Evolutionary conservation across 2,797 vertebrate species (phyloP).

Genomic region (Setipinna tenuifilis): DNA sequence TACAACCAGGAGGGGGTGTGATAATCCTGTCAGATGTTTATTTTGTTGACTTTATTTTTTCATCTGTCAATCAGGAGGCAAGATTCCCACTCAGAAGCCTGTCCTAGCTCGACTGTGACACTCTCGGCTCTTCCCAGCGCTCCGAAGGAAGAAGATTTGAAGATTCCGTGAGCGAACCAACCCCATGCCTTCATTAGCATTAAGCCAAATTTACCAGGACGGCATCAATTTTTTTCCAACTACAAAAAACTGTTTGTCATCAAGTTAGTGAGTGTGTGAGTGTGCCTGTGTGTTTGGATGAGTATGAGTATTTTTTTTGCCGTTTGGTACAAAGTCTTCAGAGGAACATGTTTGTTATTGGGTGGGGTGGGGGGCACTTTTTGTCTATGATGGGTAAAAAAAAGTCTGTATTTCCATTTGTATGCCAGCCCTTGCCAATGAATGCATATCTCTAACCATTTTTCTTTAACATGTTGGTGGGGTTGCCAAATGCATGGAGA

Average conservation of each 20-base stretch:
- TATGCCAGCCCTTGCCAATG: too few species aligned
- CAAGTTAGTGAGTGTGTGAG: conserved; percentile 8
- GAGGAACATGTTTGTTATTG: conserved; percentile 49
- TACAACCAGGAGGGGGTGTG: neutral
- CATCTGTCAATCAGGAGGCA: conserved; percentile 66
- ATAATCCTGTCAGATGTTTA: neutral
- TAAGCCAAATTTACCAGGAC: conserved; percentile 36
- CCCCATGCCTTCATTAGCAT: conserved; percentile 39
- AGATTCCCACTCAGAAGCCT: conserved; percentile 68
- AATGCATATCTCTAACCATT: neutral
- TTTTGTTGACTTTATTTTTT: conserved; percentile 20
- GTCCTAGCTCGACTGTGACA: conserved; percentile 69
- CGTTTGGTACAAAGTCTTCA: conserved; percentile 48
- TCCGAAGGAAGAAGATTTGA: neutral
- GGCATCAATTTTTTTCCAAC: conserved; percentile 29
- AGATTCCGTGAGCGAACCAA: neutral
- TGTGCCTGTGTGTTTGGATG: neutral
- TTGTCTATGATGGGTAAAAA: conserved; percentile 20
- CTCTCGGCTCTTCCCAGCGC: neutral
- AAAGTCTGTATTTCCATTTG: neutral
- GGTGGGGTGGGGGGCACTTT: conserved; percentile 39
- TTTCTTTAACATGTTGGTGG: neutral
- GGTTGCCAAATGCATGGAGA: neutral
- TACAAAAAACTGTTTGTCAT: conserved; percentile 49
- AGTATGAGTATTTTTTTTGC: neutral